Percentiles rank a stretch among this genome's conserved stretches.
Conservation (phyloP, 2,113 vertebrate genomes). For the Bos javanicus region DNA sequence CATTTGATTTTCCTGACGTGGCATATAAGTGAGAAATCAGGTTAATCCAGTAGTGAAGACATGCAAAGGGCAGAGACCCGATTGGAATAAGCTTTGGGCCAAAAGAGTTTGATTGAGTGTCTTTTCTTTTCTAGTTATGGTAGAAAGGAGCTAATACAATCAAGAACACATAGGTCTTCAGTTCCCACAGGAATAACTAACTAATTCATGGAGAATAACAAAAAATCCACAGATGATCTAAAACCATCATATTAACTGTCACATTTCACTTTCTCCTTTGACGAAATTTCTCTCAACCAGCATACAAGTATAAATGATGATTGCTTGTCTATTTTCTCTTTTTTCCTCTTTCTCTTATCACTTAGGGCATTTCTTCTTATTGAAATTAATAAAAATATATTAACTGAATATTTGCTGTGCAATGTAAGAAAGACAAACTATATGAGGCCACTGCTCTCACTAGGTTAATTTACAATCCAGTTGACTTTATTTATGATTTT, state of each 20-base stretch:
- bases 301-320: background rate
- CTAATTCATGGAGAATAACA: background rate
- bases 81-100: background rate
- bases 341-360: background rate
- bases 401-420: background rate
- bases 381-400: background rate
- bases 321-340: background rate
- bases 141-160: background rate
- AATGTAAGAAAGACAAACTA: background rate
- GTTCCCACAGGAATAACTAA: background rate
- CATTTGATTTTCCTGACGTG: constrained; percentile 38
- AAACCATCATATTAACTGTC: background rate
- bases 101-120: background rate
- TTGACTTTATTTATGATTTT: constrained; percentile 6
- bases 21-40: background rate
- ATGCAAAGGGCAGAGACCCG: background rate
- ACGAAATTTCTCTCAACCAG: background rate
- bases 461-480: background rate
- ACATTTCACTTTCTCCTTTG: background rate
- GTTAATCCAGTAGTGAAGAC: background rate
- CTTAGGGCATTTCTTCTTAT: background rate
- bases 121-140: background rate
- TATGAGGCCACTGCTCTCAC: background rate
- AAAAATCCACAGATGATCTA: background rate
- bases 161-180: background rate